These are phyloP conservation scores for Trachemys scripta DNA, from an alignment of 2,113 vertebrate genomes.

Conservation along the genomic window DNA sequence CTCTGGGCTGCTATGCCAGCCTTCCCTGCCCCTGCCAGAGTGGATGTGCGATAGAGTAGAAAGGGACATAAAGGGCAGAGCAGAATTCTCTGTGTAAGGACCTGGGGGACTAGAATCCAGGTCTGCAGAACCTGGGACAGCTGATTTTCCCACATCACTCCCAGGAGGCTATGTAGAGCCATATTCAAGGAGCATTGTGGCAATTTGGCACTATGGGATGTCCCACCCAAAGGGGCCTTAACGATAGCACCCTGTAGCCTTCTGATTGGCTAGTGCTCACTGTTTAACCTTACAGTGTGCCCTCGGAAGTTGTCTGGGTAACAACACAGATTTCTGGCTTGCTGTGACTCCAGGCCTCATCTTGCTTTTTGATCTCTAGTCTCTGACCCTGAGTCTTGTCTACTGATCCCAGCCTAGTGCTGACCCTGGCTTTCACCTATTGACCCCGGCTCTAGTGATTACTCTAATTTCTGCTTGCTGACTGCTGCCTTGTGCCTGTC, in stretches of 20 bases:
- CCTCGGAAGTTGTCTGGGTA: not conserved
- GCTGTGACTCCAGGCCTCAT: not conserved
- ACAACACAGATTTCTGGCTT: not conserved
- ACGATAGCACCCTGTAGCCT: not conserved
- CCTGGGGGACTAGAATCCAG: not conserved
- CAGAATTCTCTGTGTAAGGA: not conserved
- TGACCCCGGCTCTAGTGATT: not conserved
- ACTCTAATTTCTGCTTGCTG: not conserved
- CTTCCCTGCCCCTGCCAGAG: not conserved
- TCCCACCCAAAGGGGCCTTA: not conserved
- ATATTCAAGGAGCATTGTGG: too few species aligned
- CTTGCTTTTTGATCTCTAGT: not conserved
- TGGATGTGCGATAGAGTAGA: not conserved
- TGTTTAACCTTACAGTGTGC: not conserved
- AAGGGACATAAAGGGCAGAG: not conserved
- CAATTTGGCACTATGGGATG: not conserved
- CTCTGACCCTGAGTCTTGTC: not conserved
- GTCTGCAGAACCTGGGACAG: not conserved
- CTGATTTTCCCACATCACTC: not conserved
- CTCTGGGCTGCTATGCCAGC: fast-evolving
- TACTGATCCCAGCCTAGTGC: not conserved
- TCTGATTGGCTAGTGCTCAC: not conserved
- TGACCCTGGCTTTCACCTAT: too few species aligned
- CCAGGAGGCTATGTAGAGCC: not conserved
- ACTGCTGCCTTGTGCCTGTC: not conserved